Percentiles rank a stretch among this genome's conserved stretches.
These are phyloP conservation scores for Apodemus speciosus DNA, from an alignment of 2,113 vertebrate genomes.

Conservation along the genomic window DNA sequence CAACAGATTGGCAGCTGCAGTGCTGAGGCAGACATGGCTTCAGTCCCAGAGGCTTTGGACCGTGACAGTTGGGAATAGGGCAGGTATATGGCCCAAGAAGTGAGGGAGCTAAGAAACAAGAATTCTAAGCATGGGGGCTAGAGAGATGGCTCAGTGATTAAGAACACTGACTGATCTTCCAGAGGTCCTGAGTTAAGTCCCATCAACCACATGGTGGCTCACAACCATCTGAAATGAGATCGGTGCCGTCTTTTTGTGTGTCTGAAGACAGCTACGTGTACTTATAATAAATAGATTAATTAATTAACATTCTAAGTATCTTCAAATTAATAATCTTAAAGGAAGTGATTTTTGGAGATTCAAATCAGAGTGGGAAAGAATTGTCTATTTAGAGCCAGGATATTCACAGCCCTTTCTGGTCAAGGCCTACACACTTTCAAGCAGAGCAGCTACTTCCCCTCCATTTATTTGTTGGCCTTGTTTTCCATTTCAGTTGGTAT, in stretches of 20 bases:
- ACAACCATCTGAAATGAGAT: too few species aligned
- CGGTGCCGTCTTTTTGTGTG: too few species aligned
- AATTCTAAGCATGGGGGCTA: background rate
- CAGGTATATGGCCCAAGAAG: background rate
- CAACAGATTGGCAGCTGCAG: background rate
- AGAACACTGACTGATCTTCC: too few species aligned
- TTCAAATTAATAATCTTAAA: conserved; percentile 1
- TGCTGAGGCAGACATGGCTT: background rate
- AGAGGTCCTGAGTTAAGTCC: too few species aligned
- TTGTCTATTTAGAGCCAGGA: background rate
- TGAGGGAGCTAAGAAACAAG: background rate
- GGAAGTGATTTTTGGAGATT: conserved; percentile 21
- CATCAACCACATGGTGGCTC: too few species aligned
- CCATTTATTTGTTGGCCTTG: conserved; percentile 26
- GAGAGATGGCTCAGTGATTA: too few species aligned
- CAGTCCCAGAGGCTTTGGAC: background rate
- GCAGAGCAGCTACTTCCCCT: conserved; percentile 1
- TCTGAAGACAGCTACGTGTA: too few species aligned
- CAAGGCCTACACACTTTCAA: conserved; percentile 15
- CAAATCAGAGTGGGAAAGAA: background rate
- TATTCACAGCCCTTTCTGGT: conserved; percentile 9
- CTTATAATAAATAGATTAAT: too few species aligned
- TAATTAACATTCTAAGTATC: background rate
- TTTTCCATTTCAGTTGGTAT: conserved; percentile 60
- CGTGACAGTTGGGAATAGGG: background rate